Percentiles rank a stretch among this genome's conserved stretches.
Conservation (phyloP, 2,888 invertebrate genomes). For the Pachycephus smyrnensis region DNA sequence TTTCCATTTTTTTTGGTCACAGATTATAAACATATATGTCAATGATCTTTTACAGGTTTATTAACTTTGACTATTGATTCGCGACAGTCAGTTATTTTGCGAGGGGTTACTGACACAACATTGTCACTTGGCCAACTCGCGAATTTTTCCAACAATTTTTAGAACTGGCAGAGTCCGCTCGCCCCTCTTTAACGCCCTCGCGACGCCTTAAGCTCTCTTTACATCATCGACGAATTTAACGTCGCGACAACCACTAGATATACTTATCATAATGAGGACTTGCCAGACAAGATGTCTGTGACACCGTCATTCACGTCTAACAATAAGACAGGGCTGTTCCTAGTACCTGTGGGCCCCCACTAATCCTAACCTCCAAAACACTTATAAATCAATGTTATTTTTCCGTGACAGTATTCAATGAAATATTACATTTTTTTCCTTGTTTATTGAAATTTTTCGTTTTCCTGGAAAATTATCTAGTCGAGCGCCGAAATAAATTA, state of each 20-base stretch:
- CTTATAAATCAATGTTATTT: not conserved
- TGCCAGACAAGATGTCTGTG: conserved; percentile 22
- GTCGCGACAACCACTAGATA: not conserved
- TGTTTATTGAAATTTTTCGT: not conserved
- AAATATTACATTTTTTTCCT: not conserved
- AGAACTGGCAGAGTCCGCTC: conserved; percentile 19
- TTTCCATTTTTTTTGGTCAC: not conserved
- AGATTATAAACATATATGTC: not conserved
- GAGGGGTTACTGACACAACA: conserved; percentile 22
- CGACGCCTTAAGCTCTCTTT: not conserved
- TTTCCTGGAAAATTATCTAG: not conserved
- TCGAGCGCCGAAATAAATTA: not conserved
- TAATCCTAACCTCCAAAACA: not conserved
- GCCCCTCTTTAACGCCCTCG: not conserved
- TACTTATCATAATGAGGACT: not conserved
- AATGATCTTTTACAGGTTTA: not conserved
- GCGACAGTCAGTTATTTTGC: not conserved
- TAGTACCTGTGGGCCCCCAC: not conserved
- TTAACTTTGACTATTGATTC: not conserved
- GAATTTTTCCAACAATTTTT: conserved; percentile 26
- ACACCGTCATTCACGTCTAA: conserved; percentile 20
- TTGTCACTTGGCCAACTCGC: conserved; percentile 22
- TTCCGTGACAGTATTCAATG: not conserved
- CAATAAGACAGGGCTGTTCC: not conserved
- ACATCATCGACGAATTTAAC: conserved; percentile 23